Percentiles rank a stretch among this genome's conserved stretches.
phyloP scores from a whole-genome alignment of 2,797 vertebrate species.

The Acanthurus tractus region DNA sequence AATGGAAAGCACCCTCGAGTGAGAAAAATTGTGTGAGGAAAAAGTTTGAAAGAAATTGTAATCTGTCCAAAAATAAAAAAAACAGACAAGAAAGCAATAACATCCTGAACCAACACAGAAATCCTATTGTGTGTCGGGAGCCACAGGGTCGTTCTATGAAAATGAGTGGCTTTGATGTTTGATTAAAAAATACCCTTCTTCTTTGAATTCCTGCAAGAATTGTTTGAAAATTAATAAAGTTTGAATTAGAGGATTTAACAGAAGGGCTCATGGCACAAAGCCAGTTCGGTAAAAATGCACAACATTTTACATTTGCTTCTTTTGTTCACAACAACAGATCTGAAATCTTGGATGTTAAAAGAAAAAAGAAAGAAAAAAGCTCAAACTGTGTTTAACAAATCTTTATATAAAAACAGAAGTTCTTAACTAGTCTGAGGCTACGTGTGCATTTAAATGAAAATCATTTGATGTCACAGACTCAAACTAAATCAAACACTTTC shows the following conservation, averaged over 20 bases:
- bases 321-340: conserved; percentile 22
- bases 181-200: conserved; percentile 75
- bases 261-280: conserved; percentile 38
- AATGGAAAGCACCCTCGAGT: conserved; percentile 73
- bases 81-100: conserved; percentile 70
- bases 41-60: conserved; percentile 60
- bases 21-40: conserved; percentile 48
- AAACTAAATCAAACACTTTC: conserved; percentile 67
- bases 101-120: conserved; percentile 68
- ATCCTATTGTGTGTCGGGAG: conserved; percentile 61
- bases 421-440: conserved; percentile 3
- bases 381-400: conserved; percentile 3
- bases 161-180: conserved; percentile 81
- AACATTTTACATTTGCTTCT: conserved; percentile 6
- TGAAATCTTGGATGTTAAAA: conserved; percentile 51
- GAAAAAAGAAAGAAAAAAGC: conserved; percentile 44
- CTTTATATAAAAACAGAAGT: conserved; percentile 35
- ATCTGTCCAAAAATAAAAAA: conserved; percentile 70
- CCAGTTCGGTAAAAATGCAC: conserved; percentile 37
- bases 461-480: conserved; percentile 48
- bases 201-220: conserved; percentile 65
- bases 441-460: conserved; percentile 11
- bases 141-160: conserved; percentile 74
- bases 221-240: conserved; percentile 71
- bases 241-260: conserved; percentile 70